Evolutionary conservation across 2,888 invertebrate genomes (phyloP).

Genomic region (Eupithecia centaureata): DNA sequence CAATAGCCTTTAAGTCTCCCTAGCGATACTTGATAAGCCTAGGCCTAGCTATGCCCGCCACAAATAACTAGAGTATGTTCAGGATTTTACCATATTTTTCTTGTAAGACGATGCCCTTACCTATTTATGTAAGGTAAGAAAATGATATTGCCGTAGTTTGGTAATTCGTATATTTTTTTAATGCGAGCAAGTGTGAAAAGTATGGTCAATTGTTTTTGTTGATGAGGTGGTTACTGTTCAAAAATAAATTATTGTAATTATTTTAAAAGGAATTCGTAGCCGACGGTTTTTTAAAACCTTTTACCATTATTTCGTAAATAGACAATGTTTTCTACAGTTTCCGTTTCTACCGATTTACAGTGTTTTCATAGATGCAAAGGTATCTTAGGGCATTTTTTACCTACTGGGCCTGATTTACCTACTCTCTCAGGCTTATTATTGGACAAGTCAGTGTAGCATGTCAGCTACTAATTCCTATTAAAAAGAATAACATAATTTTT

Average conservation of each 20-base stretch:
- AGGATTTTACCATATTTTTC: background rate
- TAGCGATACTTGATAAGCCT: constrained; percentile 36
- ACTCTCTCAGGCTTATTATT: background rate
- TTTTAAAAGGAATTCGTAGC: too few relatives aligned
- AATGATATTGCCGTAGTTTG: background rate
- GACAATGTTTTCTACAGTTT: background rate
- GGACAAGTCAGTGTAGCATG: too few relatives aligned
- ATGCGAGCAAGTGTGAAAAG: too few relatives aligned
- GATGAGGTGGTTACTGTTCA: too few relatives aligned
- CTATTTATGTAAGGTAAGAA: background rate
- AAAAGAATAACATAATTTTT: background rate
- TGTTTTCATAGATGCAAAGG: too few relatives aligned
- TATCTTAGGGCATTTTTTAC: background rate
- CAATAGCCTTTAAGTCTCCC: constrained; percentile 37
- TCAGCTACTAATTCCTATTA: background rate
- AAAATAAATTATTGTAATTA: too few relatives aligned
- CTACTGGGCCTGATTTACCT: background rate
- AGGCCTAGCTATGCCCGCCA: constrained; percentile 28
- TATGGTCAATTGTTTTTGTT: too few relatives aligned
- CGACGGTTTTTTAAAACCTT: too few relatives aligned
- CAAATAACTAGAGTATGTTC: background rate
- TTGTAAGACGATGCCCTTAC: background rate
- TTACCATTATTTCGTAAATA: background rate
- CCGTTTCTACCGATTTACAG: too few relatives aligned
- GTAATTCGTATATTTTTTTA: too few relatives aligned